A percentile compares a stretch with the other conserved stretches of the same genome.
phyloP scores from a whole-genome alignment of 2,113 vertebrate genomes.

The Halcyon malimbica region DNA sequence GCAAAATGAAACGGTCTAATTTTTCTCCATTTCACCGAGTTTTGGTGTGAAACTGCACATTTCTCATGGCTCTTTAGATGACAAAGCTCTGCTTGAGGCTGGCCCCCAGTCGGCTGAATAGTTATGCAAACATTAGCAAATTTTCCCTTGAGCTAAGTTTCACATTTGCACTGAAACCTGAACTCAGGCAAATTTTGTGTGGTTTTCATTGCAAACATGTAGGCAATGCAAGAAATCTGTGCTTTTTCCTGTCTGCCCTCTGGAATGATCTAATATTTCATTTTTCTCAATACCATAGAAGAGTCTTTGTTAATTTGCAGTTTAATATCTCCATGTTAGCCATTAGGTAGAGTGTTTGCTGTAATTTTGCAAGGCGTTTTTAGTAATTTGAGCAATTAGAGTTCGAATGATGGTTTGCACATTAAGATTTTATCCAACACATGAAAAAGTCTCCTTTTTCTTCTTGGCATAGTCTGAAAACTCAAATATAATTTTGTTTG shows the following conservation, averaged over 20 bases:
- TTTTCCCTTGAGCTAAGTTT: constrained; percentile 61
- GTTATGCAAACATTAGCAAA: constrained; percentile 56
- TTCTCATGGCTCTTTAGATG: constrained; percentile 29
- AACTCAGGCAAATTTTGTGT: constrained; percentile 45
- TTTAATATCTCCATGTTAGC: not conserved
- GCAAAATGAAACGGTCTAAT: constrained; percentile 15
- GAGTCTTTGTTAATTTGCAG: not conserved
- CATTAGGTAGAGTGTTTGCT: not conserved
- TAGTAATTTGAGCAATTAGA: not conserved
- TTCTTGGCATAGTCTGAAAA: not conserved
- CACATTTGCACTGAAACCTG: constrained; percentile 46
- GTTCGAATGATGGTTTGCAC: not conserved
- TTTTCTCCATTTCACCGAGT: not conserved
- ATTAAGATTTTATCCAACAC: not conserved
- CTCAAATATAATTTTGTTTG: not conserved
- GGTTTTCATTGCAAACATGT: constrained; percentile 38
- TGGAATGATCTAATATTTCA: constrained; percentile 17
- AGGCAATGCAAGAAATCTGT: constrained; percentile 22
- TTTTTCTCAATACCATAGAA: not conserved
- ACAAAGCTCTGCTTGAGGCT: constrained; percentile 28
- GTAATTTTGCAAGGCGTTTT: not conserved
- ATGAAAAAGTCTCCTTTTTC: not conserved
- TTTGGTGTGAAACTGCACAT: constrained; percentile 34
- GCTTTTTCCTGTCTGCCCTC: not conserved
- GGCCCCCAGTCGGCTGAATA: constrained; percentile 15